These are phyloP conservation scores for Trididemnum nubilum DNA, from an alignment of 23 tunicate genomes.

Conservation along the genomic window DNA sequence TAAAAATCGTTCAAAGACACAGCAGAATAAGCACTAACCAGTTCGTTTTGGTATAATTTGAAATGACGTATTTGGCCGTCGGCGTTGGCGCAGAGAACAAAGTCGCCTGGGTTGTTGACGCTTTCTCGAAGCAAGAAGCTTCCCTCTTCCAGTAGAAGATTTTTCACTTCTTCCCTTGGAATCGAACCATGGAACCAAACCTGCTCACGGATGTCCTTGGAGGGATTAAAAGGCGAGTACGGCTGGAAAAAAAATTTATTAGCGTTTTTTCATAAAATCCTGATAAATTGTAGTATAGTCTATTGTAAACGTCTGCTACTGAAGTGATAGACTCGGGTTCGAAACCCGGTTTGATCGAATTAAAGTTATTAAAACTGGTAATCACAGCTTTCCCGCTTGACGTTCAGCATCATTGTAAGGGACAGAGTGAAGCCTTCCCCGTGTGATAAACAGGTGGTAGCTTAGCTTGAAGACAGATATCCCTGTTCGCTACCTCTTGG, in stretches of 20 bases:
- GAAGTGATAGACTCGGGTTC: too few relatives aligned
- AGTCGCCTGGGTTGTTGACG: slow-evolving; percentile 49
- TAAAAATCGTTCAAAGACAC: too few relatives aligned
- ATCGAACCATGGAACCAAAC: slow-evolving; percentile 93
- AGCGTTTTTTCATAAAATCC: too few relatives aligned
- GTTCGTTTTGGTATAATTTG: slow-evolving; percentile 40
- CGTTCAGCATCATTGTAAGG: too few relatives aligned
- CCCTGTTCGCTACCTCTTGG: too few relatives aligned
- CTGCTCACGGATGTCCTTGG: slow-evolving; percentile 61
- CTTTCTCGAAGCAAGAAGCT: slow-evolving; percentile 90
- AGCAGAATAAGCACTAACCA: neutral
- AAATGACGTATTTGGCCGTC: slow-evolving; percentile 60
- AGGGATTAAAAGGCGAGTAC: slow-evolving; percentile 29
- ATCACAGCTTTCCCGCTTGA: too few relatives aligned
- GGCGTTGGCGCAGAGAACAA: slow-evolving; percentile 50
- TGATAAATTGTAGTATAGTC: too few relatives aligned
- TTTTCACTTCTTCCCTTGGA: slow-evolving; percentile 62
- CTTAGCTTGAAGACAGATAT: too few relatives aligned
- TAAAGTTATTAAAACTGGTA: too few relatives aligned
- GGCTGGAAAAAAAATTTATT: neutral
- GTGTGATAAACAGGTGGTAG: too few relatives aligned
- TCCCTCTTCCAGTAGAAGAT: slow-evolving; percentile 58
- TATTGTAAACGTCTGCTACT: neutral
- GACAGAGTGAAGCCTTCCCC: too few relatives aligned
- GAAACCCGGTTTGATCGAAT: too few relatives aligned